A percentile compares a stretch with the other conserved stretches of the same genome.
Conservation (phyloP, 2,797 vertebrate species). For the Platyrinchus mystaceus region DNA sequence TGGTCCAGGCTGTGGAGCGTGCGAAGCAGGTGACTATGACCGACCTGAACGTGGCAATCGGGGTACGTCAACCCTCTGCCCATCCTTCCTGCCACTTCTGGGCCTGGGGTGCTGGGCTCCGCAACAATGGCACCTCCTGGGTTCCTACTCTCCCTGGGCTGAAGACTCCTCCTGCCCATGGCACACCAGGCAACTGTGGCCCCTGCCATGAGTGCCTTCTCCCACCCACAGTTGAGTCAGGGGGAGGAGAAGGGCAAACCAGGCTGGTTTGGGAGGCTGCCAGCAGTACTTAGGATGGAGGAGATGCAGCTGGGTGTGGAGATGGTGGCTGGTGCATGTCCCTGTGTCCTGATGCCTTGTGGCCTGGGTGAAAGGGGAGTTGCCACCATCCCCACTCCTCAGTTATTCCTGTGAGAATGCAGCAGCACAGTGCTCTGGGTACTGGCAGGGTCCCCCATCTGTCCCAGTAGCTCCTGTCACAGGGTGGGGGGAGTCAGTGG, state of each 20-base stretch:
- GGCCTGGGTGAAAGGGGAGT: accelerated
- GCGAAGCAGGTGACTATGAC: constrained; percentile 98
- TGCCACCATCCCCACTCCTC: background rate
- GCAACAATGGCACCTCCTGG: accelerated
- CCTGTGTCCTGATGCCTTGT: background rate
- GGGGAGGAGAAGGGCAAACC: background rate
- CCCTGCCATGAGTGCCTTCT: background rate
- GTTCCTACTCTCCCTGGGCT: background rate
- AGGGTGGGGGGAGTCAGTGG: accelerated
- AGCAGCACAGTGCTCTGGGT: background rate
- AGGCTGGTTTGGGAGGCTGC: background rate
- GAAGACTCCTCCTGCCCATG: background rate
- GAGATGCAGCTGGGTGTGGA: background rate
- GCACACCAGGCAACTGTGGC: background rate
- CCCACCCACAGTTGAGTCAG: accelerated
- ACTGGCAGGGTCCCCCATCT: no score
- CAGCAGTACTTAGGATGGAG: background rate
- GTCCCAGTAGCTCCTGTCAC: background rate
- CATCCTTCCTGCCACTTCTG: background rate
- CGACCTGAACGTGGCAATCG: constrained; percentile 93
- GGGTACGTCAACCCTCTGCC: constrained; percentile 79
- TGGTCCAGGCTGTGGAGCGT: constrained; percentile 93
- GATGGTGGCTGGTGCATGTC: accelerated
- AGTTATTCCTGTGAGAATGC: accelerated
- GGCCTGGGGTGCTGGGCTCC: background rate